Evolutionary conservation across 2,888 invertebrate genomes (phyloP), one percentile per base, ranked within the genome.

Genomic region (Apeira syringaria): DNA sequence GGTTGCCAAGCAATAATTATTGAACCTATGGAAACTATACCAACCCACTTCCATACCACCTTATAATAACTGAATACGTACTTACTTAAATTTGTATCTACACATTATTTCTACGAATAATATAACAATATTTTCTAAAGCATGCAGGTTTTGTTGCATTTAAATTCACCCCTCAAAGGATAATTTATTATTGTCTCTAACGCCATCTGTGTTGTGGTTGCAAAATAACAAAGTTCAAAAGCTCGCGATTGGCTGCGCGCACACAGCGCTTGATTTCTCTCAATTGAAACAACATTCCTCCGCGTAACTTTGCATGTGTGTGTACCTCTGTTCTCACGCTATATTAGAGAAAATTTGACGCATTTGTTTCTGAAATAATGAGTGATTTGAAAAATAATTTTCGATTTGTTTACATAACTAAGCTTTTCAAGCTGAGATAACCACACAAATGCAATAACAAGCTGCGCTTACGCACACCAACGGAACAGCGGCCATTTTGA

Each of bases 241-340:
- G 86, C 86, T 86, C 74, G 50, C 17, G 57, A 80, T 80, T 80
- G 80, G 83, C 62, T 71, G 70, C 60, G 68, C 69, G 68, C 75
- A 73, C 73, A 65, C 68, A 69, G 80, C 76, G 85, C 83, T 83
- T 80, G 84, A 88, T 88, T 88, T 87, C 86, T 84, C 87, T 84
- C 86, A 84, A 87, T 87, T 87, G 84, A 88, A 81, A 81, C 88
- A 79, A 88, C 89, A 90, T 90, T 90, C 90, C 89, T 86, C 55
- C 83, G 87, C 87, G 88, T 87, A 86, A 57, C 53, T 72, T 66
- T 77, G 29, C 15, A 69, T 85, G 86, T 86, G 87, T 88, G 86
- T 31, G 86, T 87, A 59, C 55, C 15, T 56, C 52, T 66, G 75
- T 85, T 88, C 86, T 83, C 86, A 86, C 84, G 85, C 63, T 55